Evolutionary conservation across 2,888 invertebrate species (phyloP).

Genomic region (Pharmacophagus antenor): DNA sequence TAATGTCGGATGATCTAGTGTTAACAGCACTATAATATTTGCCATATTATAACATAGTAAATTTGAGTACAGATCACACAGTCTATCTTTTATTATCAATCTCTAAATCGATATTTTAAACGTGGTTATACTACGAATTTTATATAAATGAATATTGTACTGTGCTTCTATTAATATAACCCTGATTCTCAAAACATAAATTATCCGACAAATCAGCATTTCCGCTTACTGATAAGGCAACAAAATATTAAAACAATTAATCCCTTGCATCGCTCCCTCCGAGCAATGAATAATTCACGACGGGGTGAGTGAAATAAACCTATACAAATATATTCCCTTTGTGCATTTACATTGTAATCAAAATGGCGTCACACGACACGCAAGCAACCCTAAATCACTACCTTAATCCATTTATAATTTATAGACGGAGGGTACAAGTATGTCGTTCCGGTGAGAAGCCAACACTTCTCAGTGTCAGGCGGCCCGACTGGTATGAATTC

Average conservation of each 20-base stretch:
- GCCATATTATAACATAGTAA: no score
- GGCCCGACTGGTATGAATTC: slow-evolving; percentile 20
- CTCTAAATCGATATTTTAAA: neutral
- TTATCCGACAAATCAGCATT: neutral
- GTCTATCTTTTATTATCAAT: no score
- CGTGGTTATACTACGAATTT: neutral
- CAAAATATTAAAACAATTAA: slow-evolving; percentile 25
- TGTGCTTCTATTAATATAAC: neutral
- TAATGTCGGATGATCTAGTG: no score
- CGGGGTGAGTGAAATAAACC: neutral
- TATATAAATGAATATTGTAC: no score
- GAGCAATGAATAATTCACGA: slow-evolving; percentile 20
- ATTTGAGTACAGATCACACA: no score
- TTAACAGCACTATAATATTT: no score
- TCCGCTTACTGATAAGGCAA: neutral
- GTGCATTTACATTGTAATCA: slow-evolving; percentile 7
- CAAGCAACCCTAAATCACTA: slow-evolving; percentile 25
- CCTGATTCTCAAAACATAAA: neutral
- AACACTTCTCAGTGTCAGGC: slow-evolving; percentile 27
- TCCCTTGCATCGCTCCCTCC: slow-evolving; percentile 16
- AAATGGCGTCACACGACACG: slow-evolving; percentile 13
- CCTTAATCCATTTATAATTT: slow-evolving; percentile 32
- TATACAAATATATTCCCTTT: slow-evolving; percentile 22
- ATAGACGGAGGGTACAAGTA: slow-evolving; percentile 24
- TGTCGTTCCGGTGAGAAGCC: slow-evolving; percentile 20